phyloP scores from a whole-genome alignment of 64 coral and sea anemone genomes.

The Actinia tenebrosa region DNA sequence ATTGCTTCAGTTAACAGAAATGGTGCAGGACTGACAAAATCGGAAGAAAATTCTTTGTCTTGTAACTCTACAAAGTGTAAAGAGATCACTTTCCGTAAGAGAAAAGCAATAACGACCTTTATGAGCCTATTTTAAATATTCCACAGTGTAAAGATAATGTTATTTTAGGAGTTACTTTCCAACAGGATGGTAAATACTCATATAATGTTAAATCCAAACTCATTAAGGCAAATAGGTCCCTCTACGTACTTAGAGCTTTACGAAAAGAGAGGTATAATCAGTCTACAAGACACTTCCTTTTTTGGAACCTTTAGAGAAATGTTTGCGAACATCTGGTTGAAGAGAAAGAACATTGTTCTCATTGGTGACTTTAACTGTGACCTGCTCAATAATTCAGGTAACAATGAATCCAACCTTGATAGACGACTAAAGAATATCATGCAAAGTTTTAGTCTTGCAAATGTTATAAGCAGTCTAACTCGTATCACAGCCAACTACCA shows the following conservation, averaged over 20 bases:
- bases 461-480: too few species aligned
- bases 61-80: constrained; percentile 6
- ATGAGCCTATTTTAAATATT: neutral
- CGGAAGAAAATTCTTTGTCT: neutral
- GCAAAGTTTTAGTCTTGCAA: too few species aligned
- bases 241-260: constrained; percentile 15
- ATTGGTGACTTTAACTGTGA: too few species aligned
- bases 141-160: constrained; percentile 2
- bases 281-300: constrained; percentile 3
- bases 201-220: neutral
- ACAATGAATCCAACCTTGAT: too few species aligned
- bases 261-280: constrained; percentile 16
- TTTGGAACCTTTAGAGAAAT: neutral
- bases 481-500: too few species aligned
- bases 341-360: too few species aligned
- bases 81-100: neutral
- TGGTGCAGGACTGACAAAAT: neutral
- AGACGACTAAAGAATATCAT: too few species aligned
- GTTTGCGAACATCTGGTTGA: too few species aligned
- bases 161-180: constrained; percentile 4
- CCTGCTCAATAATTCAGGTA: too few species aligned
- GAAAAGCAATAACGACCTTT: neutral
- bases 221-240: constrained; percentile 20
- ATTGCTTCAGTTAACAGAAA: neutral
- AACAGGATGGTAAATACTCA: neutral